phyloP scores from a whole-genome alignment of 2,113 vertebrate species.

The Mixornis gularis region DNA sequence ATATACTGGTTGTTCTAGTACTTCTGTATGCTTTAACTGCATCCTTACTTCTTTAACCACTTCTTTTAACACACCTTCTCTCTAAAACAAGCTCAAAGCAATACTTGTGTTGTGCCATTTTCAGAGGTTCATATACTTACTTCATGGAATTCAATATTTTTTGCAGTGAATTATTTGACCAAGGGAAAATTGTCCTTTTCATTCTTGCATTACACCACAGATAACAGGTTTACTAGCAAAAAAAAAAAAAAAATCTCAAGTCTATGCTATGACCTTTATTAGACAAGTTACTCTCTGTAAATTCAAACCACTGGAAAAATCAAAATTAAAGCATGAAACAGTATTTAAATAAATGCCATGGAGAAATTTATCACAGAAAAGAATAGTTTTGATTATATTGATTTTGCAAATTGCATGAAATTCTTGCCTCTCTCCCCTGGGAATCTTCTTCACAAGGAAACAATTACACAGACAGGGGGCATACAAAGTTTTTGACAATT shows the following conservation, averaged over 20 bases:
- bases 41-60: not conserved
- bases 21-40: not conserved
- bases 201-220: not conserved
- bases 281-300: not conserved
- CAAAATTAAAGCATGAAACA: not conserved
- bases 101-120: not conserved
- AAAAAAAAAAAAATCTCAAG: not conserved
- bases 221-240: not conserved
- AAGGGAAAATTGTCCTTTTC: not conserved
- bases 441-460: not conserved
- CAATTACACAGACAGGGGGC: not conserved
- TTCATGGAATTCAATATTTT: not conserved
- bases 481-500: rapidly evolving
- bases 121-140: not conserved
- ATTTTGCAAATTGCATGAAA: not conserved
- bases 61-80: not conserved
- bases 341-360: not conserved
- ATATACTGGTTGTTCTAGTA: not conserved
- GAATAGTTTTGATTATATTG: not conserved
- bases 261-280: not conserved
- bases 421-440: not conserved
- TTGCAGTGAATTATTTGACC: not conserved
- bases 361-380: not conserved
- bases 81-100: not conserved
- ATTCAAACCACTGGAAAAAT: not conserved